phyloP scores from a whole-genome alignment of 2,797 vertebrate genomes.

The Neostethus bicornis region DNA sequence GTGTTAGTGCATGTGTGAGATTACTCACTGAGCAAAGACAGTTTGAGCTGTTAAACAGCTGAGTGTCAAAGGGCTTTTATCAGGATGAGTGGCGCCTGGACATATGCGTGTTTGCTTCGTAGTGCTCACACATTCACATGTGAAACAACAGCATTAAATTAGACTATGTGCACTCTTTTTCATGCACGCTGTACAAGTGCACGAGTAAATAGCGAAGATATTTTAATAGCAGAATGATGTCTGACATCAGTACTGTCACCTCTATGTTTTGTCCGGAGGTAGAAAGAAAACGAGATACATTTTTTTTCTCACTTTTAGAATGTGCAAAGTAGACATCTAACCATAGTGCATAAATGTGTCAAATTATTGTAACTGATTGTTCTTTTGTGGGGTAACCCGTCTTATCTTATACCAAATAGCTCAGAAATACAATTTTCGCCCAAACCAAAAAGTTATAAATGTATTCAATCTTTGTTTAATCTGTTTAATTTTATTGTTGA shows the following conservation, averaged over 20 bases:
- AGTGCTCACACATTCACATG: slow-evolving; percentile 39
- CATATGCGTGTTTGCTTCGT: slow-evolving; percentile 45
- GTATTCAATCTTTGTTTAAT: too few relatives aligned
- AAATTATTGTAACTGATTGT: background rate
- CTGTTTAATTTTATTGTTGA: too few relatives aligned
- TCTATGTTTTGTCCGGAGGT: slow-evolving; percentile 18
- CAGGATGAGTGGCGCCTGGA: slow-evolving; percentile 64
- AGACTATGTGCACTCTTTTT: slow-evolving; percentile 22
- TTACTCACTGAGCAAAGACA: slow-evolving; percentile 68
- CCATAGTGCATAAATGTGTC: slow-evolving; percentile 23
- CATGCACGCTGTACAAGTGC: background rate
- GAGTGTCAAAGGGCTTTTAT: slow-evolving; percentile 78
- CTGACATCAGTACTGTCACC: slow-evolving; percentile 12
- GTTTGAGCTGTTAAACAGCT: slow-evolving; percentile 76
- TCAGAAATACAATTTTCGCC: too few relatives aligned
- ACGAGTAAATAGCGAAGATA: slow-evolving; percentile 22
- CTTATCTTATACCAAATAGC: too few relatives aligned
- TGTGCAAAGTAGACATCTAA: slow-evolving; percentile 58
- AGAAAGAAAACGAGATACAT: slow-evolving; percentile 61
- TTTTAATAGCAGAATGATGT: slow-evolving; percentile 16
- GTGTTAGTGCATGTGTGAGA: slow-evolving; percentile 27
- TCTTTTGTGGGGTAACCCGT: too few relatives aligned
- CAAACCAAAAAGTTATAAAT: too few relatives aligned
- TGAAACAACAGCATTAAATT: slow-evolving; percentile 36
- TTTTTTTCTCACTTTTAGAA: slow-evolving; percentile 59